Evolutionary conservation across 2,888 invertebrate species (phyloP).

Genomic region (Leptopilina myrica): DNA sequence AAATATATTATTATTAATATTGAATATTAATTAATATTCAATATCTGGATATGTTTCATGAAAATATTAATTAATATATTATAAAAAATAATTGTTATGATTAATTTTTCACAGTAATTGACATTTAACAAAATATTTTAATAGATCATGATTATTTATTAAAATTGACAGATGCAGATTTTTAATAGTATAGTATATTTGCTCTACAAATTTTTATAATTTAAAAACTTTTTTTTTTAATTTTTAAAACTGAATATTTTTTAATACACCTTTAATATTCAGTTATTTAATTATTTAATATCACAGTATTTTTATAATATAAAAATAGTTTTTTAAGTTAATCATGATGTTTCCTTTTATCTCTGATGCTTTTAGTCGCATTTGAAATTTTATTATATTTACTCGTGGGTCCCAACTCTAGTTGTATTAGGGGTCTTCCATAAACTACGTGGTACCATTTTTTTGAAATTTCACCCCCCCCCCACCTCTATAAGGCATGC

Average conservation of each 20-base stretch:
- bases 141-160: conserved; percentile 20
- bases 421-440: background rate
- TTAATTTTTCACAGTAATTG: background rate
- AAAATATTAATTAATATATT: too few species aligned
- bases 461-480: too few species aligned
- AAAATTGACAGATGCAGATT: conserved; percentile 12
- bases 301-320: conserved; percentile 16
- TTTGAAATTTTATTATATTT: background rate
- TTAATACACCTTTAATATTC: background rate
- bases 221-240: background rate
- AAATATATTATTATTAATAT: too few species aligned
- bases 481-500: too few species aligned
- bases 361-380: background rate
- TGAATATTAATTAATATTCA: too few species aligned
- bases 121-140: background rate
- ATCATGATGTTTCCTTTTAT: background rate
- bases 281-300: background rate
- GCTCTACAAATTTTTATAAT: conserved; percentile 20
- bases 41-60: too few species aligned
- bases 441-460: too few species aligned
- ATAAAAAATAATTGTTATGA: too few species aligned
- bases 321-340: background rate
- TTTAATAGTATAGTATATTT: background rate
- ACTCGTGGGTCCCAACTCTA: background rate
- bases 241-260: background rate